Conservation (phyloP, 1,140 invertebrate species). For the Drosophila teissieri region DNA sequence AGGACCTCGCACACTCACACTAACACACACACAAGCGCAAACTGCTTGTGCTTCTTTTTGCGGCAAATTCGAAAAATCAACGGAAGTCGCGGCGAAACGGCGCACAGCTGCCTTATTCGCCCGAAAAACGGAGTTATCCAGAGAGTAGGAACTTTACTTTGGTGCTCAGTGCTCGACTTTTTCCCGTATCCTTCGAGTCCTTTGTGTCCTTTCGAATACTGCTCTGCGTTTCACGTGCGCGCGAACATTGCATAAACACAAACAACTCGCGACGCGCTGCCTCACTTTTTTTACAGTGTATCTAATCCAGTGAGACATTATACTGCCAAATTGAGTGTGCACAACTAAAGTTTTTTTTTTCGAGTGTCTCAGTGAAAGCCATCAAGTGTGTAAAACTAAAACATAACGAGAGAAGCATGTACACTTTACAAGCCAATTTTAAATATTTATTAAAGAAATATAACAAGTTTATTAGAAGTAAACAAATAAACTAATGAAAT, state of each 20-base stretch:
- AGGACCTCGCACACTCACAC: conserved; percentile 5
- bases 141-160: background rate
- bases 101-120: conserved; percentile 20
- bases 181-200: conserved; percentile 15
- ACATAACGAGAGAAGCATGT: no score
- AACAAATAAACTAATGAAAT: no score
- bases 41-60: conserved; percentile 27
- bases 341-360: conserved; percentile 14
- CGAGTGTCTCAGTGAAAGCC: conserved; percentile 25
- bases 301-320: conserved; percentile 5
- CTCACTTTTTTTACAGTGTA: conserved; percentile 51
- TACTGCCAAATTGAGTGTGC: conserved; percentile 1
- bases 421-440: no score
- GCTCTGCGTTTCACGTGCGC: conserved; percentile 55
- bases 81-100: conserved; percentile 30
- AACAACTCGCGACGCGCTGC: conserved; percentile 23
- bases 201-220: conserved; percentile 17
- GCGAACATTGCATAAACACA: conserved; percentile 67
- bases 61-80: conserved; percentile 54
- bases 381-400: conserved; percentile 4
- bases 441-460: no score
- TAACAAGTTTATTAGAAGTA: no score
- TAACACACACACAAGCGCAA: background rate
- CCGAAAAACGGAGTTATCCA: conserved; percentile 15
- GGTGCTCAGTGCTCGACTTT: background rate